phyloP scores from a whole-genome alignment of 1,140 invertebrate species.

The Ceratina australensis region DNA sequence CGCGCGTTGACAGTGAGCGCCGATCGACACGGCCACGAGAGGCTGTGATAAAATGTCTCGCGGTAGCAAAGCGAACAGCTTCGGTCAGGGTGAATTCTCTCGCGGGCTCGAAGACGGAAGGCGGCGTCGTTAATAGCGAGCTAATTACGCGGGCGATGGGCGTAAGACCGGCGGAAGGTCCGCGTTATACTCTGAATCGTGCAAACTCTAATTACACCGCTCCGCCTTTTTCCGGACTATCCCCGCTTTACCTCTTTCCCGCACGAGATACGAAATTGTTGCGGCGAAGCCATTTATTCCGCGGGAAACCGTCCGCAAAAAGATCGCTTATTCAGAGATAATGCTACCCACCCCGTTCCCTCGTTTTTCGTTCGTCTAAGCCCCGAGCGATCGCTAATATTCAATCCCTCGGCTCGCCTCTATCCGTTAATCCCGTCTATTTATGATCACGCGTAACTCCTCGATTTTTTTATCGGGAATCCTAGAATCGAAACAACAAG shows the following conservation, averaged over 20 bases:
- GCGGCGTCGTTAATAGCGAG: conserved; percentile 3
- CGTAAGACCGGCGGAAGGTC: background rate
- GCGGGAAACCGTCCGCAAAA: conserved; percentile 4
- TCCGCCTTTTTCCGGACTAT: conserved; percentile 26
- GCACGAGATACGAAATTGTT: conserved; percentile 19
- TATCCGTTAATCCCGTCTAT: no score
- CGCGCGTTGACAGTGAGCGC: background rate
- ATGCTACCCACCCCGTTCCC: background rate
- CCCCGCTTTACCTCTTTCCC: background rate
- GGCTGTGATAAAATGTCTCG: background rate
- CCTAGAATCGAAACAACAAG: no score
- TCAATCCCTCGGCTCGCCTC: background rate
- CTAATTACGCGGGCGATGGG: conserved; percentile 6
- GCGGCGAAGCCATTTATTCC: conserved; percentile 13
- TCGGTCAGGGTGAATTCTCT: background rate
- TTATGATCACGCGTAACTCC: no score
- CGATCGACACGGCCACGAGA: background rate
- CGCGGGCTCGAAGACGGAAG: background rate
- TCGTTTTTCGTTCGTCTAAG: background rate
- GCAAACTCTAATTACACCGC: conserved; percentile 9
- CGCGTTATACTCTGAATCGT: conserved; percentile 15
- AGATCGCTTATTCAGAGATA: background rate
- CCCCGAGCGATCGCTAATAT: no score
- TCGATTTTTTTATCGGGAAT: no score
- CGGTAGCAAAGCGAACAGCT: background rate